Evolutionary conservation across 2,797 vertebrate genomes (phyloP).

Genomic region (Gambusia yucatana): DNA sequence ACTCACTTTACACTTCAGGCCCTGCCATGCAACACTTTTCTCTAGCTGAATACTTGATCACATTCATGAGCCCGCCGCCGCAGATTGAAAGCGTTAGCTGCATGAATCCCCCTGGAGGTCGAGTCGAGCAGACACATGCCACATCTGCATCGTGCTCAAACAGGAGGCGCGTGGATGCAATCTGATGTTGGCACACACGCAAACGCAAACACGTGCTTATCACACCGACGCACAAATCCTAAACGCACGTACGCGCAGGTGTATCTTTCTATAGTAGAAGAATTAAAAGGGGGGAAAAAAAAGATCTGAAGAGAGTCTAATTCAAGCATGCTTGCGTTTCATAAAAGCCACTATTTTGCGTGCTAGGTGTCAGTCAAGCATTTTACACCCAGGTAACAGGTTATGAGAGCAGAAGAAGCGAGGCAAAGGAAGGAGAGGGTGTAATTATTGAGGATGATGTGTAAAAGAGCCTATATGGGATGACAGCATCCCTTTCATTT

Average conservation of each 20-base stretch:
- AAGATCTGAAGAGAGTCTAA: constrained; percentile 57
- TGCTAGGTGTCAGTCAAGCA: constrained; percentile 69
- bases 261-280: constrained; percentile 40
- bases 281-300: neutral
- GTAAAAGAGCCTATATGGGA: constrained; percentile 72
- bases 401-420: constrained; percentile 55
- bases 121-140: constrained; percentile 60
- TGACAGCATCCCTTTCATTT: constrained; percentile 81
- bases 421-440: constrained; percentile 68
- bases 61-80: constrained; percentile 53
- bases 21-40: constrained; percentile 58
- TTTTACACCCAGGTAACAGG: constrained; percentile 48
- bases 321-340: constrained; percentile 72
- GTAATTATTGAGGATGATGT: constrained; percentile 81
- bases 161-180: constrained; percentile 5
- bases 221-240: neutral
- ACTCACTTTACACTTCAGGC: constrained; percentile 67
- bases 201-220: constrained; percentile 17
- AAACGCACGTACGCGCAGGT: constrained; percentile 35
- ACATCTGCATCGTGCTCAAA: constrained; percentile 67
- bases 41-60: constrained; percentile 68
- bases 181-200: constrained; percentile 14
- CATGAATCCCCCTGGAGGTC: constrained; percentile 62
- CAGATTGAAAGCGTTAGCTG: constrained; percentile 67
- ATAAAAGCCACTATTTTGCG: constrained; percentile 71